phyloP scores from a whole-genome alignment of 2,888 invertebrate genomes.

The Dendrolimus pini region DNA sequence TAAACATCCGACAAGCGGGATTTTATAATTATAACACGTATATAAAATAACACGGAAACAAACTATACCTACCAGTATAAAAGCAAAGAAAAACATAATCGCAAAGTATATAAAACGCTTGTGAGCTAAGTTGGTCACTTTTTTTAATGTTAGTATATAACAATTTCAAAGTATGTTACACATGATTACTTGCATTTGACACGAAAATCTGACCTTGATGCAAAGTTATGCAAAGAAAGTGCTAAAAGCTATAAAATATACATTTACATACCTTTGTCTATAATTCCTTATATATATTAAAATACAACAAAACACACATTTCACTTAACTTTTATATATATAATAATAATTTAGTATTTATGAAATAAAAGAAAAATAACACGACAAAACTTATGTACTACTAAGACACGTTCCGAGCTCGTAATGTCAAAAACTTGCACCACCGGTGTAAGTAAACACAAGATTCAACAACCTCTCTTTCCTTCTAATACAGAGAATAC shows the following conservation, averaged over 20 bases:
- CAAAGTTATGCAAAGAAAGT: conserved; percentile 51
- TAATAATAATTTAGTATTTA: conserved; percentile 21
- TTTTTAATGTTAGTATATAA: no score
- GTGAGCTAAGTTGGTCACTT: no score
- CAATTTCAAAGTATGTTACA: background rate
- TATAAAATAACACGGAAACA: no score
- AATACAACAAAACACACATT: conserved; percentile 18
- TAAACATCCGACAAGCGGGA: no score
- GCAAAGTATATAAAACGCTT: no score
- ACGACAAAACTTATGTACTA: conserved; percentile 40
- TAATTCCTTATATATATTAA: conserved; percentile 9
- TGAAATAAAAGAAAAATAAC: conserved; percentile 30
- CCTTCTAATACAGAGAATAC: conserved; percentile 7
- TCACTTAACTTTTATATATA: conserved; percentile 19
- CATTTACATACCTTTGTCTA: conserved; percentile 10
- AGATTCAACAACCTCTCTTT: conserved; percentile 21
- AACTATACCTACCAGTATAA: no score
- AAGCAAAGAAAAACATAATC: no score
- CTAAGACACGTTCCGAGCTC: conserved; percentile 48
- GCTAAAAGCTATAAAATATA: conserved; percentile 24
- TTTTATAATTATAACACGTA: no score
- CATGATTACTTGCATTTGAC: background rate
- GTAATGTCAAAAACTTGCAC: conserved; percentile 73
- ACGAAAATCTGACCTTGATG: conserved; percentile 45
- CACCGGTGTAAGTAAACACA: conserved; percentile 48